Evolutionary conservation across 2,888 invertebrate genomes (phyloP).

Genomic region (Parapristionchus giblindavisi): DNA sequence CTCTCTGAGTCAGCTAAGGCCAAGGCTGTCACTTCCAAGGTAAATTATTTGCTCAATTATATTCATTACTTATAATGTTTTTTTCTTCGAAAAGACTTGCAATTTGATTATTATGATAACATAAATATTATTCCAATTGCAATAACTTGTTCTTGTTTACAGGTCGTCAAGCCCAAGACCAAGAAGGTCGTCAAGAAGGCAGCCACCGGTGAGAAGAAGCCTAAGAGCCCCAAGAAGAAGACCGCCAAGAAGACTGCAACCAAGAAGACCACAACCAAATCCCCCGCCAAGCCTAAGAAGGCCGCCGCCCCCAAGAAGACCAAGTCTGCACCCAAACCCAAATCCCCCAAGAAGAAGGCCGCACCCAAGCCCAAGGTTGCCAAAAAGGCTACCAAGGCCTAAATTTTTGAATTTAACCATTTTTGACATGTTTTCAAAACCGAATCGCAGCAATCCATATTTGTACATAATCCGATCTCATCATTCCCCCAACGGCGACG

Average conservation of each 20-base stretch:
- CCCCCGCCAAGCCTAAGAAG: slow-evolving; percentile 37
- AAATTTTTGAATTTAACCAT: too few relatives aligned
- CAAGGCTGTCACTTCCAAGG: slow-evolving; percentile 21
- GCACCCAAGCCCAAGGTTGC: slow-evolving; percentile 33
- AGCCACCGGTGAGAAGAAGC: slow-evolving; percentile 38
- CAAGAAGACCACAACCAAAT: slow-evolving; percentile 38
- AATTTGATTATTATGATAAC: not conserved
- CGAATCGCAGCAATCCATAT: too few relatives aligned
- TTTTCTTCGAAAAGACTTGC: too few relatives aligned
- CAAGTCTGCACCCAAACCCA: slow-evolving; percentile 28
- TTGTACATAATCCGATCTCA: too few relatives aligned
- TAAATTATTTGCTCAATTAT: not conserved
- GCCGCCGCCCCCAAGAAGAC: slow-evolving; percentile 42
- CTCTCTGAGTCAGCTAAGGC: slow-evolving; percentile 35
- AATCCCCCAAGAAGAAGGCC: slow-evolving; percentile 35
- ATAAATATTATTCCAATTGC: not conserved
- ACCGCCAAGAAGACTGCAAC: slow-evolving; percentile 42
- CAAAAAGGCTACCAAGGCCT: slow-evolving; percentile 32
- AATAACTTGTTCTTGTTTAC: not conserved
- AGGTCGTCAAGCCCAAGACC: slow-evolving; percentile 21
- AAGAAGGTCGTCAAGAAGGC: too few relatives aligned
- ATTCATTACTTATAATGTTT: not conserved
- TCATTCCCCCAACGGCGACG: not conserved
- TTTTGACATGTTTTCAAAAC: too few relatives aligned
- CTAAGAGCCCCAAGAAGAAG: slow-evolving; percentile 31